A percentile compares a stretch with the other conserved stretches of the same genome.
These are phyloP conservation scores for Zosterops borbonicus DNA, from an alignment of 2,113 vertebrate species.

Conservation along the genomic window DNA sequence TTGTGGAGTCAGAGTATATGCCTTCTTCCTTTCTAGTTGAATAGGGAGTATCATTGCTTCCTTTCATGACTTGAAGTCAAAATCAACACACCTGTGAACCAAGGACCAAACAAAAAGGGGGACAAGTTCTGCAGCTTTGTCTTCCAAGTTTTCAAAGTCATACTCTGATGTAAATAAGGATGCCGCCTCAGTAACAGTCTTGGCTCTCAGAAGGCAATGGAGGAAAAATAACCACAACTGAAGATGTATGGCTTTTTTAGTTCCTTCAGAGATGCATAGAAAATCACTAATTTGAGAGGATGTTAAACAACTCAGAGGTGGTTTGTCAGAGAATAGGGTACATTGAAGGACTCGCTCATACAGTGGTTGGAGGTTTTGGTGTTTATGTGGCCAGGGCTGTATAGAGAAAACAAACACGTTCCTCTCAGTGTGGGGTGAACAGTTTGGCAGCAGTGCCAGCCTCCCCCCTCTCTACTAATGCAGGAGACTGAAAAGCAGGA, in stretches of 20 bases:
- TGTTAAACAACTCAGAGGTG: neutral
- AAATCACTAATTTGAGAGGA: neutral
- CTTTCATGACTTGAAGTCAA: neutral
- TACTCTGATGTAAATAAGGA: neutral
- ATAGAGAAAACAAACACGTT: neutral
- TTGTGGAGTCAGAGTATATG: neutral
- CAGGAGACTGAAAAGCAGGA: neutral
- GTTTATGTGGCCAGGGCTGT: neutral
- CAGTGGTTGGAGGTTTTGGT: neutral
- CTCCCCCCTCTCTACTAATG: accelerated
- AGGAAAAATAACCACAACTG: conserved; percentile 12
- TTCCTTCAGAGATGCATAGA: neutral
- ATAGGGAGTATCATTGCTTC: neutral
- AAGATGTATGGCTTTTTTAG: neutral
- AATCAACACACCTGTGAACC: neutral
- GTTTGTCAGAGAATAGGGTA: neutral
- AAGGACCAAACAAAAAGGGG: neutral
- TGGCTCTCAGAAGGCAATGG: conserved; percentile 44
- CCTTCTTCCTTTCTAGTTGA: neutral
- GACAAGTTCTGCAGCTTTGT: neutral
- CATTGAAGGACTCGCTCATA: neutral
- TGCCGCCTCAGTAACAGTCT: neutral
- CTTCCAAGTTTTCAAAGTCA: neutral
- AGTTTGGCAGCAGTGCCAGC: neutral
- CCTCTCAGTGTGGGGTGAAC: neutral